A percentile compares a stretch with the other conserved stretches of the same genome.
Conservation (phyloP, 2,888 invertebrate genomes). For the Sialis lutaria region DNA sequence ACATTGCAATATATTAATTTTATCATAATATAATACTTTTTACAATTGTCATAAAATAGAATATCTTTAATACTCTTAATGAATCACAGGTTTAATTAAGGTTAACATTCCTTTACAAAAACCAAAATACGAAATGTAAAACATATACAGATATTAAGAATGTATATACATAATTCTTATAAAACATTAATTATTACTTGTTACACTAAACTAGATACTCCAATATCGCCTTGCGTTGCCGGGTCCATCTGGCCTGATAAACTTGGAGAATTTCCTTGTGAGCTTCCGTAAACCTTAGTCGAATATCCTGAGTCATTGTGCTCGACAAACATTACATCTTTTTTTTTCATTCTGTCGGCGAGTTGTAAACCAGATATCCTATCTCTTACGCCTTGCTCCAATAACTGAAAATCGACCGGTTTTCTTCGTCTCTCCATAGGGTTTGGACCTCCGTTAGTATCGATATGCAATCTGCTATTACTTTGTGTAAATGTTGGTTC, state of each 20-base stretch:
- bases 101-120: no score
- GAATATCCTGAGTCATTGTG: slow-evolving; percentile 78
- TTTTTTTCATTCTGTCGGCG: slow-evolving; percentile 7
- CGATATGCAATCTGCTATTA: neutral
- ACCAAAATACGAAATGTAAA: no score
- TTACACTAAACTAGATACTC: slow-evolving; percentile 49
- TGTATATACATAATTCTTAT: no score
- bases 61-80: no score
- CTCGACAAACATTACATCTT: slow-evolving; percentile 37
- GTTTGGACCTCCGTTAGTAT: neutral
- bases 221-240: slow-evolving; percentile 17
- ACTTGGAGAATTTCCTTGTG: slow-evolving; percentile 61
- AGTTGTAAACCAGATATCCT: slow-evolving; percentile 6
- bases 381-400: slow-evolving; percentile 5
- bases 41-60: no score
- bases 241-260: slow-evolving; percentile 30
- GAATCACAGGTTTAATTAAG: no score
- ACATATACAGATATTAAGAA: no score
- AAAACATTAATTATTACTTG: neutral
- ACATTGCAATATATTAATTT: no score
- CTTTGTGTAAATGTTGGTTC: slow-evolving; percentile 8
- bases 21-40: no score
- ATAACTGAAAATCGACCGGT: slow-evolving; percentile 1
- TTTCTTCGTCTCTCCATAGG: neutral
- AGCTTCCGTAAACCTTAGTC: slow-evolving; percentile 63